Evolutionary conservation across 2,797 vertebrate genomes (phyloP), one percentile per base, ranked within the genome.

Genomic region (Microctenopoma steveboyesi): DNA sequence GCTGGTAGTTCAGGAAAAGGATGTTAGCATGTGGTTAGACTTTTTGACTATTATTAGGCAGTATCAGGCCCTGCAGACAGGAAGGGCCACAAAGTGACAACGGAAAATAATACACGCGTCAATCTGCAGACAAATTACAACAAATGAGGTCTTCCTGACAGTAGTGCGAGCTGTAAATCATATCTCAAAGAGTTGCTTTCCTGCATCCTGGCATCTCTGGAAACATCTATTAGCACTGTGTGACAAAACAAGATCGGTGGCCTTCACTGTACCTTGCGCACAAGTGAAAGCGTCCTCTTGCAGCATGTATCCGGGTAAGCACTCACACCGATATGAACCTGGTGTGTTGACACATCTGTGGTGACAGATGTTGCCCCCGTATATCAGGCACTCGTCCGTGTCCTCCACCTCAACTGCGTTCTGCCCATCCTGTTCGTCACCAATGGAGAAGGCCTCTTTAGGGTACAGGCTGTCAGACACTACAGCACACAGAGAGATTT

Each of bases 321-420:
- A 98, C 0, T 94, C 93, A 3, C 96, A 97, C 64, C 81, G 92
- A 84, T 92, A 98, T 45, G 96, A 96, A 63, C 95, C 95, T 10
- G 89, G 93, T 0, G 95, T 97, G 89, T 98, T 97, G 89, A 97
- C 78, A 63, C 93, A 94, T 69, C 50, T 81, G 64, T 94, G 93
- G 43, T 92, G 77, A 80, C 96, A 97, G 83, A 97, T 90, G 46
- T 90, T 93, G 57, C 93, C 95, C 0, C 92, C 88, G 0, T 97
- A 92, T 10, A 96, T 80, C 64, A 93, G 89, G 49, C 96, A 97
- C 88, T 97, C 95, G 0, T 97, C 94, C 84, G 95, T 93, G 82
- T 97, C 96, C 49, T 95, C 94, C 35, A 94, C 93, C 0, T 95
- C 95, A 69, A 93, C 92, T 11, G 71, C 90, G 10, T 96, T 97